Percentiles rank a stretch among this genome's conserved stretches.
These are phyloP conservation scores for Cinclus mexicanus DNA, from an alignment of 2,113 vertebrate genomes.

Conservation along the genomic window DNA sequence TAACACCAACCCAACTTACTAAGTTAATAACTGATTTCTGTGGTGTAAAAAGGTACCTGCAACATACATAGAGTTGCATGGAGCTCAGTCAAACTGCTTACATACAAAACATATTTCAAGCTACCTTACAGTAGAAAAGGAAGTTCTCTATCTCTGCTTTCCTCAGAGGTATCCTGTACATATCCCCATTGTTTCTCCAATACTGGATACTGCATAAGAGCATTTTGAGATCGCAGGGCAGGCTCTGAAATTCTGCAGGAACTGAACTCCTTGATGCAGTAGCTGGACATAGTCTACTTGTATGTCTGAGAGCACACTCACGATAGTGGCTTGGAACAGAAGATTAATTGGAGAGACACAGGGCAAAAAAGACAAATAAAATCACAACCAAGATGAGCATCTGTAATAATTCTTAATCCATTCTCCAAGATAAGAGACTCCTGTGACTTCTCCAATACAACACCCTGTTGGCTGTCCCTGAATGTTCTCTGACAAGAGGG, in stretches of 20 bases:
- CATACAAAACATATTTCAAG: background rate
- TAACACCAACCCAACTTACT: background rate
- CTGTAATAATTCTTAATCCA: background rate
- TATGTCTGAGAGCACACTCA: background rate
- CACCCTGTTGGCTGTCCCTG: background rate
- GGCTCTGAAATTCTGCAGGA: background rate
- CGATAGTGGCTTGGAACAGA: background rate
- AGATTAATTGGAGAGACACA: background rate
- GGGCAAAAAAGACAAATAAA: background rate
- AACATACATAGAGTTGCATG: background rate
- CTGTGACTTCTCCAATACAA: background rate
- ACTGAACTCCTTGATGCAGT: background rate
- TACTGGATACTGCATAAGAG: fast-evolving
- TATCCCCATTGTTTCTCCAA: background rate
- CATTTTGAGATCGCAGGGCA: background rate
- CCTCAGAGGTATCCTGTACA: background rate
- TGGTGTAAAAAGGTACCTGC: background rate
- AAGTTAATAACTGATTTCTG: background rate
- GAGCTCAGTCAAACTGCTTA: background rate
- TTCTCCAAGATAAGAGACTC: background rate
- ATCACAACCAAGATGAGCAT: background rate
- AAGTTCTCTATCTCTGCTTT: background rate
- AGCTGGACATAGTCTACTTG: background rate
- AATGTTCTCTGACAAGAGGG: background rate
- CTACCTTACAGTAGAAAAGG: background rate